Base-by-base conservation (phyloP, 2,113 vertebrate genomes). In the Syngnathoides biaculeatus region DNA sequence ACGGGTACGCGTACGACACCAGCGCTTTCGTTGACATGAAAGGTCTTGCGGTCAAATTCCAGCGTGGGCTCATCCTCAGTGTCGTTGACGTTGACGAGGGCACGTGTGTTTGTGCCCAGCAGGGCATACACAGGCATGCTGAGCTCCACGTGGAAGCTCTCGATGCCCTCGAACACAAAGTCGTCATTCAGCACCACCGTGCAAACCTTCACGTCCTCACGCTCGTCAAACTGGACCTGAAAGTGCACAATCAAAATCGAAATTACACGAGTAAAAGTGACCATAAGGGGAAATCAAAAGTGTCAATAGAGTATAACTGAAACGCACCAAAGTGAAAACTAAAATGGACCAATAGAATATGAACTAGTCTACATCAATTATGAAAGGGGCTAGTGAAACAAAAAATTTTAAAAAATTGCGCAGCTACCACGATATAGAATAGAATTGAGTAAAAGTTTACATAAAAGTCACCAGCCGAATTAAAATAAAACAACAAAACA, bases 211-310 rank as follows among this genome's bases (percentile, higher is more conserved):
- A 92, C 92, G 82, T 96, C 94, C 81, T 99, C 97, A n/a, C 89
- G 79, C 72, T 98, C 97, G 61, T 99, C 97, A 38, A 99, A 99
- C 87, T 99, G 97, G 5, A 99, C 97, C 97, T 99, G 87, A 10
- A 17, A 26, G 4, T 39, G n/a, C 1, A 61, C n/a, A 61, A 22
- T 22, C 19, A 10, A 35, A 15, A n/a, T n/a, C n/a, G n/a, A n/a
- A n/a, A n/a, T n/a, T n/a, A n/a, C n/a, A n/a, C n/a, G 26, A 17
- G 27, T 5, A 5, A 6, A 39, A 13, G 15, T n/a, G 9, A 20
- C 8, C 1, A n/a, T 11, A 12, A 19, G 3, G 14, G 14, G 4
- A 24, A 55, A 47, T 15, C 15, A 15, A 12, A 24, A 12, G 13
- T 27, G 11, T 48, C 15, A 19, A 20, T 20, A 5, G n/a, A 17